Conservation (phyloP, 2,113 vertebrate genomes). For the Callipepla squamata region DNA sequence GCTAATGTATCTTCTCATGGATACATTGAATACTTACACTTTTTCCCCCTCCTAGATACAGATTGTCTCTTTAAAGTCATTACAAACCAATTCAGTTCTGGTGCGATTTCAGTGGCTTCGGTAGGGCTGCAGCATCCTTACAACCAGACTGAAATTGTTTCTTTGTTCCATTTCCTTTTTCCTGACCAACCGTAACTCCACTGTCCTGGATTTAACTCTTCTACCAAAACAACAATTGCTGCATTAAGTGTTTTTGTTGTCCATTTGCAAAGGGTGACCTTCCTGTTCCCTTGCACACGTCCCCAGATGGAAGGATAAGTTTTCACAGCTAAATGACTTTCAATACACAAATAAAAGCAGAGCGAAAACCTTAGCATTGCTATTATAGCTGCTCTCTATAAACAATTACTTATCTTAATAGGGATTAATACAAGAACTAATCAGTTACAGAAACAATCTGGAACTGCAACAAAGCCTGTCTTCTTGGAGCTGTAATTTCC, state of each 20-base stretch:
- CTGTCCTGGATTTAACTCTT: not conserved
- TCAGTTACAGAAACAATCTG: not conserved
- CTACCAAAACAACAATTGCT: not conserved
- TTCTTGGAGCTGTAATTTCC: slow-evolving; percentile 13
- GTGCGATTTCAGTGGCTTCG: not conserved
- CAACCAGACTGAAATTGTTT: not conserved
- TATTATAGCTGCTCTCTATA: slow-evolving; percentile 18
- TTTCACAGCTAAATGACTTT: slow-evolving; percentile 33
- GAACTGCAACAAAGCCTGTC: not conserved
- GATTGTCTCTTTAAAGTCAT: not conserved
- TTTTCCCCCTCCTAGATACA: not conserved
- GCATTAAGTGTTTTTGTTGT: not conserved
- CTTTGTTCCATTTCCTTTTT: not conserved
- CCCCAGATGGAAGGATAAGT: not conserved
- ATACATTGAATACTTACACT: not conserved
- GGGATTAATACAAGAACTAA: slow-evolving; percentile 34
- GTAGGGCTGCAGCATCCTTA: not conserved
- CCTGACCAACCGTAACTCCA: not conserved
- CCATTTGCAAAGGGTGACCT: slow-evolving; percentile 28
- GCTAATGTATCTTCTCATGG: not conserved
- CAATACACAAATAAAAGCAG: not conserved
- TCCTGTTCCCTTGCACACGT: not conserved
- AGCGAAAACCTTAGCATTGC: not conserved
- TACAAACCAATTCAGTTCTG: not conserved
- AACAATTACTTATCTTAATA: slow-evolving; percentile 50